Evolutionary conservation across 2,113 vertebrate genomes (phyloP), one percentile per base, ranked within the genome.

Genomic region (Fulmarus glacialis): DNA sequence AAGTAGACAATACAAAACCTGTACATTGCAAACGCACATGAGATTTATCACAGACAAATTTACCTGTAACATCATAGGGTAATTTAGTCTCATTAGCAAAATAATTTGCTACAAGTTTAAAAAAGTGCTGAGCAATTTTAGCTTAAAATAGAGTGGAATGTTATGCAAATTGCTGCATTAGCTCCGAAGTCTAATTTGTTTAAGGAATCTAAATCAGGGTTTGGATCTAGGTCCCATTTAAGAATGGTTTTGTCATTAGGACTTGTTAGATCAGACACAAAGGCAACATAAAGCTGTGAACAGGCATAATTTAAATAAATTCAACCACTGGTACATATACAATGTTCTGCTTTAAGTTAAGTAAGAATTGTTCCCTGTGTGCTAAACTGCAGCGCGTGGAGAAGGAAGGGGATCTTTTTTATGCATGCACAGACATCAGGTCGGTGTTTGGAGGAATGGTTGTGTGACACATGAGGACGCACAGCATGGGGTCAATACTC

Each of bases 41-140:
- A 87, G 64, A 96, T 85, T 74, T 94, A 97, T 93, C 94, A 74
- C 72, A 91, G 93, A 89, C 62, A 83, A 90, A 97, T 96, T 93
- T 92, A 97, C 92, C 88, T 84, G 70, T 26, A 97, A 94, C 80
- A 93, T 92, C 85, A 93, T 23, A 74, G 50, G 34, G 74, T 80
- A 95, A 97, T 98, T 97, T 89, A 94, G 82, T 72, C 75, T 95
- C 95, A 97, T 96, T 96, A 97, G 62, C 18, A 74, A 92, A 95
- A 89, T 93, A 95, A 97, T 97, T 97, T 92, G 89, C 86, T 71
- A 42, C 52, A 84, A 87, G 95, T 91, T 97, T 87, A 6, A 94
- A 95, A 96, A 97, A 95, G 66, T 91, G 74, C 89, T 90, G 80
- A 97, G 94, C 91, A 97, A 97, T 96, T 97, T 96, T 66, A 95